Evolutionary conservation across 64 coral and sea anemone species (phyloP), one percentile per base, ranked within the genome.

Genomic region (Porites lutea): DNA sequence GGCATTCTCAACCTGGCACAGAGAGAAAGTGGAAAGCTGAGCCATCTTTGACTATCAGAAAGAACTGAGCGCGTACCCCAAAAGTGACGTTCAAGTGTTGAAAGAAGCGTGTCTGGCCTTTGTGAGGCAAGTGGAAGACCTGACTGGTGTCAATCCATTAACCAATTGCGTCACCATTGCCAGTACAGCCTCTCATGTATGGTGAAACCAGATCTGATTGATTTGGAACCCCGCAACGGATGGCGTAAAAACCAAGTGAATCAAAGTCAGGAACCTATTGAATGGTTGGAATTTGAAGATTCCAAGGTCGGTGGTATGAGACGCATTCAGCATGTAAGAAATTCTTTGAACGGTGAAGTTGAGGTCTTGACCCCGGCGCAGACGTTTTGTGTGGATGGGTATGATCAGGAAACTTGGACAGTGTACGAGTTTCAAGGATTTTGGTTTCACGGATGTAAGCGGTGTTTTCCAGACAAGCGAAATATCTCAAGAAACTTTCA

Each of bases 1-100:
- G 6, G 55, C 45, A 8, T 19, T 89, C 3, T 3, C 5, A 14
- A 3, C 4, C 0, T 92, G 90, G 90, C 51, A 86, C 27, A 44
- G 21, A 0, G 80, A 63, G 2, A 68, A 54, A 23, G 68, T 58
- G 2, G 18, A 4, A 0, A 18, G 66, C 4, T 7, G 46, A 3
- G 48, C 13, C 4, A 18, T 65, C 21, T 89, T 94, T 14, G 23
- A 94, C 13, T 80, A 89, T 15, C 7, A 77, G 19, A 52, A 90
- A 59, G 93, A 90, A 47, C 15, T 95, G 2, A 5, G 15, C 0
- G 52, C 5, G 0, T 92, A 92, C 19, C 77, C 80, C 16, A 0
- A 48, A 13, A 53, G 47, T 2, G 90, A 92, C 19, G 90, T 92
- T 6, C 8, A 92, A 15, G 8, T 92, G 13, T 43, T 95, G 12